Evolutionary conservation across 2,113 vertebrate species (phyloP).

Genomic region (Colistium nudipinnis): DNA sequence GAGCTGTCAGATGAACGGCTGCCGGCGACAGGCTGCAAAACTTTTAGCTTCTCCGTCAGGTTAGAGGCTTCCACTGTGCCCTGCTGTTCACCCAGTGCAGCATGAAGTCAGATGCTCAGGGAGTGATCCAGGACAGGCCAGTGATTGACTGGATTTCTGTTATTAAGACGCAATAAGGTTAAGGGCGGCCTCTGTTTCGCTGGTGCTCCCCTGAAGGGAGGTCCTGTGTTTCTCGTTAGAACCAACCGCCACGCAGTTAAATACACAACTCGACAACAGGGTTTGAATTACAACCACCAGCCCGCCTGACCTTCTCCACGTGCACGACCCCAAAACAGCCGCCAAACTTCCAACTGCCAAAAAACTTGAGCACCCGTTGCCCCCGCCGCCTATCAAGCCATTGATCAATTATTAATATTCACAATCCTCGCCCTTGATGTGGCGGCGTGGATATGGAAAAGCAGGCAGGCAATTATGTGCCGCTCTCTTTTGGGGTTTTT

Average conservation of each 20-base stretch:
- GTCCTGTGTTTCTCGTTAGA: no score
- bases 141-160: background rate
- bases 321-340: constrained; percentile 55
- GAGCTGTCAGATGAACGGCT: background rate
- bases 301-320: constrained; percentile 71
- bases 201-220: no score
- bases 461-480: constrained; percentile 83
- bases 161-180: background rate
- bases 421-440: constrained; percentile 82
- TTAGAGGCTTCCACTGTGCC: background rate
- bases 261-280: constrained; percentile 18
- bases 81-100: background rate
- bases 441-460: constrained; percentile 77
- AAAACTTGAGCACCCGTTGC: constrained; percentile 68
- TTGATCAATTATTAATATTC: constrained; percentile 85
- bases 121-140: background rate
- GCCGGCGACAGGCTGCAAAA: background rate
- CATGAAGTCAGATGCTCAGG: background rate
- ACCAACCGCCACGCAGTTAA: no score
- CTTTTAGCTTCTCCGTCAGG: background rate
- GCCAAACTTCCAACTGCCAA: constrained; percentile 69
- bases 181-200: background rate
- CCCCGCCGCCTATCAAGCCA: constrained; percentile 81
- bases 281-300: constrained; percentile 22
- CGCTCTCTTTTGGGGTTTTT: constrained; percentile 76